phyloP scores from a whole-genome alignment of 2,797 vertebrate genomes.

The Fistularia commersonii region DNA sequence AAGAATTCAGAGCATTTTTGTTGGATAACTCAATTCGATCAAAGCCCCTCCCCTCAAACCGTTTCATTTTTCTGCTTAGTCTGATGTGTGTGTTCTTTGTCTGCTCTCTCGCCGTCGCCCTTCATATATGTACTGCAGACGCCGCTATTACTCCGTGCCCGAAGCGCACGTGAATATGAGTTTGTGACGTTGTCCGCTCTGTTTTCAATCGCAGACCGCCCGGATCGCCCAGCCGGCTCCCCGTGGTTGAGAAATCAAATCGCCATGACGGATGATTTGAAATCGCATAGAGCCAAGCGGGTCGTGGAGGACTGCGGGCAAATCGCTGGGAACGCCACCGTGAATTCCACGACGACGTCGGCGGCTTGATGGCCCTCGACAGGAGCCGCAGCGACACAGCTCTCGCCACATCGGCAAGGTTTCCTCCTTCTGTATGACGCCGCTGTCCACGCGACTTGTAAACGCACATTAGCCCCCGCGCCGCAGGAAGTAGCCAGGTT shows the following conservation, averaged over 20 bases:
- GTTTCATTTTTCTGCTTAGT: no score
- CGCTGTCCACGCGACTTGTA: slow-evolving; percentile 55
- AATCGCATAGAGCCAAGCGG: background rate
- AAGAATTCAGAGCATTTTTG: no score
- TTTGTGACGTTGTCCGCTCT: slow-evolving; percentile 4
- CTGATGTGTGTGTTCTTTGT: no score
- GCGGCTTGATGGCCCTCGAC: slow-evolving; percentile 47
- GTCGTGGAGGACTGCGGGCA: background rate
- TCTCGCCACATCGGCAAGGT: slow-evolving; percentile 59
- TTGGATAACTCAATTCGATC: no score
- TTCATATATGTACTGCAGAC: no score
- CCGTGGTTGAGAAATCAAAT: slow-evolving; percentile 58
- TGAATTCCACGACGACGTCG: slow-evolving; percentile 26
- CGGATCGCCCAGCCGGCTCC: slow-evolving; percentile 26
- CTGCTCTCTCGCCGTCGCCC: no score
- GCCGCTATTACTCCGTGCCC: no score
- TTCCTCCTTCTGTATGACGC: slow-evolving; percentile 50
- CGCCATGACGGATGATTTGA: slow-evolving; percentile 52
- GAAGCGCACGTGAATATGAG: background rate
- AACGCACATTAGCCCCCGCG: slow-evolving; percentile 47
- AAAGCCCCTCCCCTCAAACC: no score
- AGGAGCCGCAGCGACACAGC: slow-evolving; percentile 43
- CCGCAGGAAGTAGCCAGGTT: slow-evolving; percentile 41
- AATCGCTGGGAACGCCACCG: slow-evolving; percentile 66
- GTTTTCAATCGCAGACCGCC: slow-evolving; percentile 47